Evolutionary conservation across 2,797 vertebrate genomes (phyloP).

Genomic region (Furcifer pardalis): DNA sequence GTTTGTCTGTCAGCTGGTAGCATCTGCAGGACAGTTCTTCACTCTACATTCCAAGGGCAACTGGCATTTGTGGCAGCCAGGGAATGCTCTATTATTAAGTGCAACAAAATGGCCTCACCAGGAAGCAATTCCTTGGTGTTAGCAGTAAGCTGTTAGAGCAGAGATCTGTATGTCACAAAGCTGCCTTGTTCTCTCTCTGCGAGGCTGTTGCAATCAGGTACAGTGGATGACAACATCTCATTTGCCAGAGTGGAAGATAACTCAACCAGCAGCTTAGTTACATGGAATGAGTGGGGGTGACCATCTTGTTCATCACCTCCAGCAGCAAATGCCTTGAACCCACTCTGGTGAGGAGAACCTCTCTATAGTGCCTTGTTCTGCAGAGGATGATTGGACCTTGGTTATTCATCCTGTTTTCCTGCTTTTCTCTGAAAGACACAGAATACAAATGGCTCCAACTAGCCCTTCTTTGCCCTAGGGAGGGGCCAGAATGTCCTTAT

Average conservation of each 20-base stretch:
- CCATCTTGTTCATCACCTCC: neutral
- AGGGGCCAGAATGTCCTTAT: neutral
- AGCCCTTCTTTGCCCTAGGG: neutral
- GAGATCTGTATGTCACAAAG: neutral
- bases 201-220: neutral
- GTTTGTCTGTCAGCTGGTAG: neutral
- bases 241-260: neutral
- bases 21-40: neutral
- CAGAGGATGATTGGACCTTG: neutral
- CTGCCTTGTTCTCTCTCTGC: neutral
- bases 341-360: neutral
- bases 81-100: neutral
- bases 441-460: too few relatives aligned
- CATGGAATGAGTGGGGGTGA: neutral
- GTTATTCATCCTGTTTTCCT: neutral
- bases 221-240: neutral
- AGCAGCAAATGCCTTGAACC: neutral
- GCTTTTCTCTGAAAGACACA: neutral
- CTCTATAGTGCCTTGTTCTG: neutral
- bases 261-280: neutral
- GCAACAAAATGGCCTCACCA: neutral
- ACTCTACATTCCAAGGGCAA: neutral
- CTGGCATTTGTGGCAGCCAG: neutral
- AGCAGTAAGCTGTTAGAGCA: neutral
- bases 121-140: neutral